Conservation (phyloP, 2,888 invertebrate species). For the Pseudococcus jackbeardsleyi region DNA sequence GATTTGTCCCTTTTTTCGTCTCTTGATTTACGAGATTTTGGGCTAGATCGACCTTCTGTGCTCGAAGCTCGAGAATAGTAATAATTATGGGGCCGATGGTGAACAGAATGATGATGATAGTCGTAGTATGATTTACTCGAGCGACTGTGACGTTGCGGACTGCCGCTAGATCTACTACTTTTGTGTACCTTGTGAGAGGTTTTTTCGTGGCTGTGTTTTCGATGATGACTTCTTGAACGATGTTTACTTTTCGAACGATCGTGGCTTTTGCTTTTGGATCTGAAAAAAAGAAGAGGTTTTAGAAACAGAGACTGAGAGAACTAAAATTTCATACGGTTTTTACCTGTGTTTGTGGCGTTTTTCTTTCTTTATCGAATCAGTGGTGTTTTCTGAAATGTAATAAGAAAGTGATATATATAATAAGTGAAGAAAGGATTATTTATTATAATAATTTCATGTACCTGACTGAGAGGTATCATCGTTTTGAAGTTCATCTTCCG, state of each 20-base stretch:
- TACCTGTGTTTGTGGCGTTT: constrained; percentile 51
- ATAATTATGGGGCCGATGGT: background rate
- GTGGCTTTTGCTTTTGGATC: constrained; percentile 53
- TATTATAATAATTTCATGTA: background rate
- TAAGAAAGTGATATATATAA: background rate
- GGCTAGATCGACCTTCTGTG: background rate
- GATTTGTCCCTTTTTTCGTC: constrained; percentile 31
- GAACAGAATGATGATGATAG: background rate
- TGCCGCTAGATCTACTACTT: constrained; percentile 35
- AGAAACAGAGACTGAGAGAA: background rate
- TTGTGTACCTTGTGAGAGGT: background rate
- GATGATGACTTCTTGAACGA: constrained; percentile 45
- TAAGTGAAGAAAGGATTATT: background rate
- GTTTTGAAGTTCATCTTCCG: constrained; percentile 15
- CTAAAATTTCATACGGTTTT: background rate
- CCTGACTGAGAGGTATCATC: background rate
- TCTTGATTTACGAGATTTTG: constrained; percentile 41
- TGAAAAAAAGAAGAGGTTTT: background rate
- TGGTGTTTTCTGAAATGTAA: background rate
- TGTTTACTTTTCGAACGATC: constrained; percentile 36
- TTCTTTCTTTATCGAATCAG: constrained; percentile 9
- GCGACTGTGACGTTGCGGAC: background rate
- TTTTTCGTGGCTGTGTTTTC: constrained; percentile 46
- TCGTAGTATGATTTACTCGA: constrained; percentile 18
- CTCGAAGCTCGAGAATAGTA: constrained; percentile 25